A percentile compares a stretch with the other conserved stretches of the same genome.
Evolutionary conservation across 2,797 vertebrate genomes (phyloP).

Genomic region (Dendrocincla tyrannina): DNA sequence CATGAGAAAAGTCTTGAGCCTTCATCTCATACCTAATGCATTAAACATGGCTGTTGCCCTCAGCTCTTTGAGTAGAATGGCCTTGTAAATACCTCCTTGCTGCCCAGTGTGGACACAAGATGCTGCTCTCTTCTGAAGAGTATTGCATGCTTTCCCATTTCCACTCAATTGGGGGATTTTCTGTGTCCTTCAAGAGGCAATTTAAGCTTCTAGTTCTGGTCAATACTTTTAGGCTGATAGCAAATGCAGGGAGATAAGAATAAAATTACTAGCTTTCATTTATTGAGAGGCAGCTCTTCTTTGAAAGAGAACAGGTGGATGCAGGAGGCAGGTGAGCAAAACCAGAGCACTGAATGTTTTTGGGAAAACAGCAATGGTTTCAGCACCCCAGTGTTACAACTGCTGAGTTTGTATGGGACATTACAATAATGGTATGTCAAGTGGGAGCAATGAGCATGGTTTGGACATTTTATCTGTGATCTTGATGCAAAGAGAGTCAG

Average conservation of each 20-base stretch:
- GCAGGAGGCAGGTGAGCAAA: background rate
- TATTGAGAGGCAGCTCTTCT: background rate
- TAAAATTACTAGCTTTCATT: background rate
- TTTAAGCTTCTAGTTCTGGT: background rate
- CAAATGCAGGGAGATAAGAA: background rate
- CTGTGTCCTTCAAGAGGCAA: background rate
- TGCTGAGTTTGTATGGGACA: background rate
- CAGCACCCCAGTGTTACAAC: background rate
- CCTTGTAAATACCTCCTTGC: background rate
- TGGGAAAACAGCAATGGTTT: background rate
- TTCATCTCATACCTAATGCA: background rate
- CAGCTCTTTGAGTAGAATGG: background rate
- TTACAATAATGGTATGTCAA: background rate
- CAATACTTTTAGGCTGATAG: background rate
- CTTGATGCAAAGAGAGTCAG: background rate
- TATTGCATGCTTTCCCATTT: background rate
- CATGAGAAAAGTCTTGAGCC: background rate
- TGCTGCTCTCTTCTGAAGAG: background rate
- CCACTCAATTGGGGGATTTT: background rate
- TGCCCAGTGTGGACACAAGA: background rate
- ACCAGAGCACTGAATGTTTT: background rate
- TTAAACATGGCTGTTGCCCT: background rate
- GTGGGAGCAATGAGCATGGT: background rate
- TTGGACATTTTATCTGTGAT: background rate
- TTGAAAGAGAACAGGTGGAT: background rate